Evolutionary conservation across 2,113 vertebrate genomes (phyloP), one percentile per base, ranked within the genome.

Genomic region (Potamarius usumacintae): DNA sequence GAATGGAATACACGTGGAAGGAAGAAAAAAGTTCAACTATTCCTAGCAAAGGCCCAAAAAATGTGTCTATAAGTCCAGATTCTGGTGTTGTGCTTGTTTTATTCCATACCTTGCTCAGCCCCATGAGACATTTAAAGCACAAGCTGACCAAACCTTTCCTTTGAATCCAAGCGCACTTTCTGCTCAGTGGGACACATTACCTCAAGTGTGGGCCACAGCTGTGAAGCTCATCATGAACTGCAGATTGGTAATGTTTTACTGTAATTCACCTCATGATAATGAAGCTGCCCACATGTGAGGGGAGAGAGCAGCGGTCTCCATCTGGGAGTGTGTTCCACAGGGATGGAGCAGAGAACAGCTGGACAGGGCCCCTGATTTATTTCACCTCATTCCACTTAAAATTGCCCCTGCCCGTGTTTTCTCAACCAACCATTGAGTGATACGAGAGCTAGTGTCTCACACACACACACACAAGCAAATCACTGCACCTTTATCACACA

Each of bases 211-310:
- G 89, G 71, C 62, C 82, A 83, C 90, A 90, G 89, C 90, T 91
- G 90, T 82, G 76, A 82, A 84, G 84, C 86, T 90, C 86, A 91
- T 90, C 85, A 90, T 72, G 63, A 80, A 57, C 82, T 69, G 27
- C 77, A 79, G 85, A 88, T 89, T 88, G 85, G 82, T 91, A 87
- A 89, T 90, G 90, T 88, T 82, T 91, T 88, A 85, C 89, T 87
- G 89, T 89, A 88, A 89, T 88, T 86, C 87, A 91, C 85, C 85
- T 89, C 88, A 86, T 89, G 83, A 90, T 91, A 91, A 91, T 91
- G 84, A 89, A 83, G 74, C 90, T 88, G 74, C 86, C 86, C 90
- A 81, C 88, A 89, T 90, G 80, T 89, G 86, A 83, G 83, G n/a
- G 20, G 72, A 62, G 78, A 84, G 60, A 58, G 71, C 67, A 53